phyloP scores from a whole-genome alignment of 2,797 vertebrate genomes.

The Pantherophis vulpinus region DNA sequence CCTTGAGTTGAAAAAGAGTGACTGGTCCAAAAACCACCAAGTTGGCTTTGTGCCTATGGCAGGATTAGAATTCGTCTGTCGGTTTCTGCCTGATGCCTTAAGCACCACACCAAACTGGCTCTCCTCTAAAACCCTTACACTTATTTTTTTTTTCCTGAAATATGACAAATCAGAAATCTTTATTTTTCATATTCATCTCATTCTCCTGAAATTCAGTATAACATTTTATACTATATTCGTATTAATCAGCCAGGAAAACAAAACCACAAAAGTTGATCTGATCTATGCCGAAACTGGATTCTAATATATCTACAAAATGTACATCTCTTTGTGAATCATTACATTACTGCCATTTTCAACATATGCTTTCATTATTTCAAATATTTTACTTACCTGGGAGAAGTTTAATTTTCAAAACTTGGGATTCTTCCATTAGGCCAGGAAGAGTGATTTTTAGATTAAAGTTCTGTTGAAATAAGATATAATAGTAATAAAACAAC shows the following conservation, averaged over 20 bases:
- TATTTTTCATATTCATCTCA: not conserved
- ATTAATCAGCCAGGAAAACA: not conserved
- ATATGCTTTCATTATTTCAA: slow-evolving; percentile 31
- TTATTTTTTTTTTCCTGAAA: not conserved
- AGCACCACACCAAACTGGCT: not conserved
- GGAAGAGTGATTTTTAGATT: slow-evolving; percentile 80
- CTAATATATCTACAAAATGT: not conserved
- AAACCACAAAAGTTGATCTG: not conserved
- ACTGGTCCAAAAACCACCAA: not conserved
- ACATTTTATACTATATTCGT: not conserved
- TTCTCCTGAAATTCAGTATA: not conserved
- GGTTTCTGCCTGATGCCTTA: not conserved
- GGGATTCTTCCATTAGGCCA: slow-evolving; percentile 76
- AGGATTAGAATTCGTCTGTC: not conserved
- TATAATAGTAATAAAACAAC: slow-evolving; percentile 54
- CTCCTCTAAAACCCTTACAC: not conserved
- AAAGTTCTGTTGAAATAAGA: slow-evolving; percentile 72
- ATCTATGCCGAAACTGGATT: not conserved
- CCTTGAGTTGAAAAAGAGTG: not conserved
- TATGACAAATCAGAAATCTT: not conserved
- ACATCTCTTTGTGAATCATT: not conserved
- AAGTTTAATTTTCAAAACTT: slow-evolving; percentile 75
- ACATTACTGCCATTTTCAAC: not conserved
- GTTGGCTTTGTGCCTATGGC: not conserved
- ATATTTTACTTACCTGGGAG: slow-evolving; percentile 78